Evolutionary conservation across 2,797 vertebrate species (phyloP).

Genomic region (Pelobates cultripes): DNA sequence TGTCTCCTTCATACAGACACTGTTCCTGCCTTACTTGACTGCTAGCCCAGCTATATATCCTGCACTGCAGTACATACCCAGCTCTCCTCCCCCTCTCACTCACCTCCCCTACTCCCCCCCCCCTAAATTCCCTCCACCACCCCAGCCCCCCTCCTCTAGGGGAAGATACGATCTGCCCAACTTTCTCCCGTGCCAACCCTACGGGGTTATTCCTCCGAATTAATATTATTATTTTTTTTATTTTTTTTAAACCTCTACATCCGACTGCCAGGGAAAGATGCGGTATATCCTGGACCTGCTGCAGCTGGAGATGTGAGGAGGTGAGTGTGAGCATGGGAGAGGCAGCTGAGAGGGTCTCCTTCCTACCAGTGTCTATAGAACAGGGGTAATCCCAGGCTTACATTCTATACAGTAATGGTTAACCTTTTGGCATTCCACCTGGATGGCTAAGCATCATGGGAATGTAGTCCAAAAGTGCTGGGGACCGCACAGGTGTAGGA

Average conservation of each 20-base stretch:
- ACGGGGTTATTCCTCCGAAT: slow-evolving; percentile 34
- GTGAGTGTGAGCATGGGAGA: slow-evolving; percentile 34
- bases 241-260: neutral
- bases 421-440: neutral
- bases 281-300: slow-evolving; percentile 20
- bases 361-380: neutral
- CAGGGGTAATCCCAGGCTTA: neutral
- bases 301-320: slow-evolving; percentile 39
- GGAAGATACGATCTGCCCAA: slow-evolving; percentile 51
- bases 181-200: slow-evolving; percentile 47
- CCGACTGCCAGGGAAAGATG: slow-evolving; percentile 40
- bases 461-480: no score
- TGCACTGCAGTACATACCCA: slow-evolving; percentile 53
- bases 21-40: slow-evolving; percentile 44
- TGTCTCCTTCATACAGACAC: slow-evolving; percentile 43
- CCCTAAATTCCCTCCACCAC: neutral
- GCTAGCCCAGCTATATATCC: slow-evolving; percentile 44
- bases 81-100: slow-evolving; percentile 40
- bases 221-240: neutral
- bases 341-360: neutral
- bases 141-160: slow-evolving; percentile 18
- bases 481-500: neutral
- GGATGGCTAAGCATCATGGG: no score
- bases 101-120: neutral
- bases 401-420: neutral